phyloP scores from a whole-genome alignment of 2,888 invertebrate species.

The Archips crataeganus region DNA sequence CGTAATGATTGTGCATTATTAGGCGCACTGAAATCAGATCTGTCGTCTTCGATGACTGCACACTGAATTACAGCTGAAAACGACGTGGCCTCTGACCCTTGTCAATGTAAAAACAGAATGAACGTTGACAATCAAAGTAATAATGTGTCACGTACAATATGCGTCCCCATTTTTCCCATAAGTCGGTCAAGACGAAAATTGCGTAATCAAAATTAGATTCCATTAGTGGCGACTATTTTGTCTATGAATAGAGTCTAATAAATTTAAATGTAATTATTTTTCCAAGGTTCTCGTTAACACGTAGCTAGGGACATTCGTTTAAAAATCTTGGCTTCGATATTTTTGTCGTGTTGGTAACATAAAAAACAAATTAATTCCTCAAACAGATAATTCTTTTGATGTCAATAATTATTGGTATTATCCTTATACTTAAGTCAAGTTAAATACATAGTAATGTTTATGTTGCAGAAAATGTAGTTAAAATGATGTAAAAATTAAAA shows the following conservation, averaged over 20 bases:
- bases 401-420: background rate
- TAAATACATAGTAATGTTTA: too few species aligned
- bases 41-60: conserved; percentile 1
- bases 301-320: conserved; percentile 31
- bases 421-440: too few species aligned
- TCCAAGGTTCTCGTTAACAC: conserved; percentile 55
- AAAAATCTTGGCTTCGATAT: background rate
- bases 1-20: background rate
- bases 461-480: background rate
- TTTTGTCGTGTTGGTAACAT: background rate
- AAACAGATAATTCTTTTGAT: background rate
- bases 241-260: conserved; percentile 49
- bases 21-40: background rate
- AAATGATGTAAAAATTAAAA: too few species aligned
- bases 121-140: conserved; percentile 38
- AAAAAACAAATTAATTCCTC: background rate
- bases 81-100: conserved; percentile 29
- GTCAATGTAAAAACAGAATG: conserved; percentile 32
- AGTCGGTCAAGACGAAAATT: conserved; percentile 70
- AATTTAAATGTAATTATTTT: conserved; percentile 53
- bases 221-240: conserved; percentile 57
- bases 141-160: conserved; percentile 51
- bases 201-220: conserved; percentile 60
- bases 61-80: conserved; percentile 26
- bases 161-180: conserved; percentile 62